Conservation (phyloP, 2,113 vertebrate genomes). For the Probosciger aterrimus region DNA sequence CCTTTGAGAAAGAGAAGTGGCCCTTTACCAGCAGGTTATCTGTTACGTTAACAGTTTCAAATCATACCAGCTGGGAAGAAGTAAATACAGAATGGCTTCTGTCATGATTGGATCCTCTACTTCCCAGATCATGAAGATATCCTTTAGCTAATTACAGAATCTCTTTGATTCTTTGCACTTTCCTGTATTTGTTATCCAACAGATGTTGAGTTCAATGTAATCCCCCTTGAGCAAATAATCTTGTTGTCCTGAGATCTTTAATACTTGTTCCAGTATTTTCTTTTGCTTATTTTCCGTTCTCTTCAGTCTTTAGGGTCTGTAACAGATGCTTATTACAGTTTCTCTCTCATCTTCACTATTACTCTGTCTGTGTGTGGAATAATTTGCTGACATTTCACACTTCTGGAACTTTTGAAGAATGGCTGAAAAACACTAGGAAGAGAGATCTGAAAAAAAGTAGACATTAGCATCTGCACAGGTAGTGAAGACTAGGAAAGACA, state of each 20-base stretch:
- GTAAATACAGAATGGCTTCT: background rate
- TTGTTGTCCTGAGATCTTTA: background rate
- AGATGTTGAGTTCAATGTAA: background rate
- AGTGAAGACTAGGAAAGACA: background rate
- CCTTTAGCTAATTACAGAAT: background rate
- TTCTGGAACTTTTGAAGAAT: background rate
- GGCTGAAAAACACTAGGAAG: background rate
- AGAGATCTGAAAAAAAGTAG: background rate
- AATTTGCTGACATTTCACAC: slow-evolving; percentile 7
- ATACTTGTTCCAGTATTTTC: background rate
- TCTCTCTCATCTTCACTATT: background rate
- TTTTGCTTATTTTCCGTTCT: background rate
- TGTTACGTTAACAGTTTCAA: background rate
- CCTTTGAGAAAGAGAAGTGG: background rate
- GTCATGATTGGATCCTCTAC: background rate
- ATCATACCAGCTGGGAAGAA: background rate
- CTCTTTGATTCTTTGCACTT: background rate
- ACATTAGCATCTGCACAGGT: background rate
- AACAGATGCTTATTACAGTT: slow-evolving; percentile 8
- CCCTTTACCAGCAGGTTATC: background rate
- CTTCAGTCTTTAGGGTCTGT: background rate
- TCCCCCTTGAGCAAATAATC: background rate
- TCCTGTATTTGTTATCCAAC: background rate
- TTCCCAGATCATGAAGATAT: background rate
- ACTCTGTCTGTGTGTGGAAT: background rate